Conservation (phyloP, 1,140 invertebrate genomes). For the Liolophura sinensis region DNA sequence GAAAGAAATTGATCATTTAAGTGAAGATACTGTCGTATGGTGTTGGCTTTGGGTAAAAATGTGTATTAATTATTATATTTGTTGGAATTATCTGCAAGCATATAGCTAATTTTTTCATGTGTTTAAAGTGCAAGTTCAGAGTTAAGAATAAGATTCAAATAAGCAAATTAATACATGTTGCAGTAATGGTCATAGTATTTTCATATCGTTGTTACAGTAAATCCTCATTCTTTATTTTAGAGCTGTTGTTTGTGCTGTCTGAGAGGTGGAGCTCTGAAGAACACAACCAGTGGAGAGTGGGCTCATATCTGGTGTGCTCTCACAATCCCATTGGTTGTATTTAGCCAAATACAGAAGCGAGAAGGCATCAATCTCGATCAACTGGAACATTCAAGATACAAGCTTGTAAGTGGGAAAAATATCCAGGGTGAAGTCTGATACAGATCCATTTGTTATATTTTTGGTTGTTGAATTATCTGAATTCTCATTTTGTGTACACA, state of each 20-base stretch:
- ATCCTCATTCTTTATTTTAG: slow-evolving; percentile 27
- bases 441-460: no score
- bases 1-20: no score
- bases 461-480: no score
- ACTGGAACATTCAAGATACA: slow-evolving; percentile 38
- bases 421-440: no score
- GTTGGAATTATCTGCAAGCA: no score
- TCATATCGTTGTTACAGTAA: no score
- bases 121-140: no score
- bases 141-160: slow-evolving; percentile 2
- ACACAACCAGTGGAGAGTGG: slow-evolving; percentile 73
- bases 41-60: no score
- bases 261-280: slow-evolving; percentile 69
- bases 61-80: no score
- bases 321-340: slow-evolving; percentile 94
- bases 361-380: slow-evolving; percentile 75
- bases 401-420: slow-evolving; percentile 47
- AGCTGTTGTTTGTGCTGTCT: slow-evolving; percentile 64
- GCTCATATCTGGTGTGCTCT: slow-evolving; percentile 97
- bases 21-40: no score
- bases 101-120: no score
- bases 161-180: slow-evolving; percentile 6
- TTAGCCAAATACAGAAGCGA: slow-evolving; percentile 94
- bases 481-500: no score
- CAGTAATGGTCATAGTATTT: not conserved